A percentile compares a stretch with the other conserved stretches of the same genome.
These are phyloP conservation scores for Peromyscus maniculatus DNA, from an alignment of 2,113 vertebrate genomes.

Conservation along the genomic window DNA sequence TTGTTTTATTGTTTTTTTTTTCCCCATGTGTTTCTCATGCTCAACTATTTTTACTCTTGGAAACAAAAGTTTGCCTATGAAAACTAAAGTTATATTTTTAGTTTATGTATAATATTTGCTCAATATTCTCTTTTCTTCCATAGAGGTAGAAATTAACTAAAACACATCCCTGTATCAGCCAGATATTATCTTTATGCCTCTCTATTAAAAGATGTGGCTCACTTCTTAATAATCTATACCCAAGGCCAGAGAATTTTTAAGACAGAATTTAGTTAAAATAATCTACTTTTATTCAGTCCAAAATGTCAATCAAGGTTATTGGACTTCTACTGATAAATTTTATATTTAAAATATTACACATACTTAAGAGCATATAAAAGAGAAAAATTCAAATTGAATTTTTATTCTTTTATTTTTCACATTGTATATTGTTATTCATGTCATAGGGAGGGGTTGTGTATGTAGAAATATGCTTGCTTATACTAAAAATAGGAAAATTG, in stretches of 20 bases:
- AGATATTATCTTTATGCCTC: slow-evolving; percentile 65
- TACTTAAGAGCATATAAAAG: not conserved
- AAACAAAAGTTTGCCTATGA: slow-evolving; percentile 76
- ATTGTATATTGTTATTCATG: not conserved
- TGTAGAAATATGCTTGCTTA: not conserved
- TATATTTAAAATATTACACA: not conserved
- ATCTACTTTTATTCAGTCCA: slow-evolving; percentile 18
- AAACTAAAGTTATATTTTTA: slow-evolving; percentile 77
- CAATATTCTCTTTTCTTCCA: slow-evolving; percentile 68
- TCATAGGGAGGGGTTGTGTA: not conserved
- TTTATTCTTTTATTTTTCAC: not conserved
- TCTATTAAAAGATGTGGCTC: not conserved
- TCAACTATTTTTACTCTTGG: slow-evolving; percentile 61
- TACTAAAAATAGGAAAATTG: not conserved
- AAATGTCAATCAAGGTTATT: slow-evolving; percentile 33
- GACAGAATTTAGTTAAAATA: not conserved
- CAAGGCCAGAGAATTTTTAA: slow-evolving; percentile 35
- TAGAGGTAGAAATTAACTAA: slow-evolving; percentile 76
- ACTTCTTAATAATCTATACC: not conserved
- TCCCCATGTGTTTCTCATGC: slow-evolving; percentile 83
- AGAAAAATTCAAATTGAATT: not conserved
- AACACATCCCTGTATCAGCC: slow-evolving; percentile 68
- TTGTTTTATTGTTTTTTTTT: slow-evolving; percentile 65
- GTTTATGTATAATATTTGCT: slow-evolving; percentile 74
- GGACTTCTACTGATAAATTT: not conserved